phyloP scores from a whole-genome alignment of 2,888 invertebrate species.

The Lucinisca nassula region DNA sequence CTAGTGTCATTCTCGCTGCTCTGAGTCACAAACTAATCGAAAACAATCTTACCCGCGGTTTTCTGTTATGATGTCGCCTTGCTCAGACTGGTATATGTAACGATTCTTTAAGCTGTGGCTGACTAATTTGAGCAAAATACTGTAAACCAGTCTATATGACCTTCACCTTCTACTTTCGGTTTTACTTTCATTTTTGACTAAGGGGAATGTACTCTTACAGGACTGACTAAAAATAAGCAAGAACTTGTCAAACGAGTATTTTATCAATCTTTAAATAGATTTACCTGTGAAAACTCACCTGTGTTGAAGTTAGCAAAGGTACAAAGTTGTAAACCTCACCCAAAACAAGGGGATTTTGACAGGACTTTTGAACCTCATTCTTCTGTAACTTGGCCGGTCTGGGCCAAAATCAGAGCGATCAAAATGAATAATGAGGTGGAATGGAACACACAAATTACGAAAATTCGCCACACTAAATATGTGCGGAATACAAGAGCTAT shows the following conservation, averaged over 20 bases:
- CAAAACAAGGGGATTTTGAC: slow-evolving; percentile 14
- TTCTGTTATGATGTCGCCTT: too few species aligned
- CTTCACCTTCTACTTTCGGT: slow-evolving; percentile 7
- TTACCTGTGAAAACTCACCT: slow-evolving; percentile 57
- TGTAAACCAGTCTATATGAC: neutral
- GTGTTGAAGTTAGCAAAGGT: slow-evolving; percentile 59
- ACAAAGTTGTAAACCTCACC: slow-evolving; percentile 52
- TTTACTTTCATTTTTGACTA: neutral
- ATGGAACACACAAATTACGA: slow-evolving; percentile 80
- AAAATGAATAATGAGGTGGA: slow-evolving; percentile 78
- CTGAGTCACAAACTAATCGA: too few species aligned
- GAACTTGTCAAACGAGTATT: slow-evolving; percentile 46
- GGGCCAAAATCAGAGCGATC: neutral
- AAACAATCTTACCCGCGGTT: neutral
- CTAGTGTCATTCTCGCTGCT: too few species aligned
- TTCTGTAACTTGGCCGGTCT: neutral
- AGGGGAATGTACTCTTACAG: neutral
- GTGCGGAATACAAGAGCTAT: slow-evolving; percentile 91
- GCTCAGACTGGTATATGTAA: too few species aligned
- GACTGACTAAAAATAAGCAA: slow-evolving; percentile 22
- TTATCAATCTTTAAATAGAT: slow-evolving; percentile 53
- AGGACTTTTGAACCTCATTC: slow-evolving; percentile 9
- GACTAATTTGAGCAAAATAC: too few species aligned
- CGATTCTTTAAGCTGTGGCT: too few species aligned
- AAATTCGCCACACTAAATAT: slow-evolving; percentile 86